Conservation (phyloP, 2,888 invertebrate species). For the Macrosoma leucophasiata region DNA sequence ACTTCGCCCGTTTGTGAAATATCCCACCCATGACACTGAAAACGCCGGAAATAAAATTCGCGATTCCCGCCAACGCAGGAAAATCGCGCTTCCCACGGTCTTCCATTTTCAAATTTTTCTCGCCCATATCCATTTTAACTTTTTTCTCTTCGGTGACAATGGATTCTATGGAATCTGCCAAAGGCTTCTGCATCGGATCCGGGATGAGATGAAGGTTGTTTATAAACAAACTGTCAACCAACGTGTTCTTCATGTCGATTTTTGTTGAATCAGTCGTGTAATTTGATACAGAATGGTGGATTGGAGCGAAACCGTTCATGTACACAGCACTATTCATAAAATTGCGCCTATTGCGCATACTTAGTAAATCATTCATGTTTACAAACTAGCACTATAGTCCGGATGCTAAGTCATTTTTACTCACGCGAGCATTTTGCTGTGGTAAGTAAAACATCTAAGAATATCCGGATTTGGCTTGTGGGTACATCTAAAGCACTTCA, state of each 20-base stretch:
- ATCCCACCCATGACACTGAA: constrained; percentile 51
- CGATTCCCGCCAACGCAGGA: constrained; percentile 40
- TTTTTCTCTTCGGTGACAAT: constrained; percentile 35
- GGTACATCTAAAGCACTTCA: constrained; percentile 42
- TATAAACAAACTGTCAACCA: constrained; percentile 42
- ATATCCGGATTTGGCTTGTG: constrained; percentile 50
- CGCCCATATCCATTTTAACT: constrained; percentile 21
- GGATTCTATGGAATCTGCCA: constrained; percentile 57
- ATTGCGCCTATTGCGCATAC: constrained; percentile 48
- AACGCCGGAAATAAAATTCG: constrained; percentile 51
- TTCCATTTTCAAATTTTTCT: constrained; percentile 14
- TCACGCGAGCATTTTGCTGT: constrained; percentile 40
- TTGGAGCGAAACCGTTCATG: constrained; percentile 34
- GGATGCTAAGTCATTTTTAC: constrained; percentile 46
- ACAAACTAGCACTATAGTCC: constrained; percentile 34
- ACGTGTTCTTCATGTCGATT: constrained; percentile 41
- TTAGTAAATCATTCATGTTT: constrained; percentile 47
- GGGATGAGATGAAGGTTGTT: constrained; percentile 50
- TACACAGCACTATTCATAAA: constrained; percentile 28
- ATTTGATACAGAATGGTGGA: constrained; percentile 42
- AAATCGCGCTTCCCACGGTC: constrained; percentile 29
- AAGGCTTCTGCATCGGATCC: constrained; percentile 56
- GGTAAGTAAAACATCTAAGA: constrained; percentile 33
- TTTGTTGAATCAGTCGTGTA: constrained; percentile 47
- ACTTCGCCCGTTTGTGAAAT: constrained; percentile 42